Base-by-base conservation (phyloP, 2,113 vertebrate species). In the Vulpes vulpes region DNA sequence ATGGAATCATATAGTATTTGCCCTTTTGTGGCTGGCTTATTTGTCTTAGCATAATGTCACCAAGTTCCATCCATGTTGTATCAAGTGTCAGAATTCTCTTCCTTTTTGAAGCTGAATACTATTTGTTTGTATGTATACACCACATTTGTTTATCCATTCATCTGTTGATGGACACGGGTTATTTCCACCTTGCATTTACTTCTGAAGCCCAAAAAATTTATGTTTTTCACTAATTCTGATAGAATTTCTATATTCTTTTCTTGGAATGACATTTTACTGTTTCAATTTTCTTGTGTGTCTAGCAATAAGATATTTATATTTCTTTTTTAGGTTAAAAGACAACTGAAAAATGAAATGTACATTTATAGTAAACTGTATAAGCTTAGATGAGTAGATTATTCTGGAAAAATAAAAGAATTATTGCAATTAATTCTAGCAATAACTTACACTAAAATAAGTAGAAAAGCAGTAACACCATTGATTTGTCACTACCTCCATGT, bases 101-200 rank as follows among this genome's bases (percentile, higher is more conserved):
- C 12, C 35, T 55, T 67, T 64, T 17, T 25, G 43, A 60, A 30
- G 53, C 20, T 23, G 2, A 55, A 14, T 23, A 30, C 6, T 11
- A 15, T 38, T 60, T 11, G 3, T 15, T 12, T 32, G 51, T 43
- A 19, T 4, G 0, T 25, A 8, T 51, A 0, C 0, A 7, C 11
- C 11, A 3, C n/a, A 38, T 38, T 81, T 16, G 27, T 3, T 55
- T 20, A 30, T 17, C 27, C 15, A 10, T 1, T 14, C 11, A 17
- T 38, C 65, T 27, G 19, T 27, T 49, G 6, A 0, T 19, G 25
- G 20, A n/a, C 25, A 22, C 8, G 49, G 35, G 3, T 86, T 73
- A 30, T 1, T 57, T 82, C 19, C 23, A 59, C 10, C 19, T 57
- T 71, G 15, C 19, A 19, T 38, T 30, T 38, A 55, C 32, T 43